Conservation (phyloP, 2,888 invertebrate species). For the Ophion costatus region DNA sequence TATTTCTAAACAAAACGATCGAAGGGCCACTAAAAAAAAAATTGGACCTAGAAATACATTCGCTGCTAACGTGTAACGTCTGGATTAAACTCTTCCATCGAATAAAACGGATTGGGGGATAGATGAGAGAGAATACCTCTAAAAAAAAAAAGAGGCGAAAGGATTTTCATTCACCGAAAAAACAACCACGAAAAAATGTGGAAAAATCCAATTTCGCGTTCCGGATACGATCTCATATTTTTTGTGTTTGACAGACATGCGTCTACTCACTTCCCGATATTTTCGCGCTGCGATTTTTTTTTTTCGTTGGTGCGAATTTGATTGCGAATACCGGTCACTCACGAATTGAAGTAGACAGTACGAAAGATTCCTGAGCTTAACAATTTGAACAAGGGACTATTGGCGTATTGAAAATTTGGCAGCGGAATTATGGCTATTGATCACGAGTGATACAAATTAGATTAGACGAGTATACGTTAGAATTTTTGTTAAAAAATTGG, state of each 20-base stretch:
- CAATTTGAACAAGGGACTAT: background rate
- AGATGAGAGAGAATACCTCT: background rate
- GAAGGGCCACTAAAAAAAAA: background rate
- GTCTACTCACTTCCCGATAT: background rate
- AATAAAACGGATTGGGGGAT: background rate
- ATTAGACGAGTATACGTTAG: background rate
- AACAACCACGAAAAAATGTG: slow-evolving; percentile 10
- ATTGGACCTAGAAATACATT: background rate
- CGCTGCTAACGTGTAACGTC: background rate
- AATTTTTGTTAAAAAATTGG: background rate
- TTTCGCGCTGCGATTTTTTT: background rate
- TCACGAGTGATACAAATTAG: background rate
- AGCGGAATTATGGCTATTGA: background rate
- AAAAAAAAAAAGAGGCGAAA: background rate
- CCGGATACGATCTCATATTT: background rate
- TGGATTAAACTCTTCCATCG: background rate
- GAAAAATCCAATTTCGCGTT: background rate
- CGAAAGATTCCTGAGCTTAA: background rate
- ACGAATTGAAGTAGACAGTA: background rate
- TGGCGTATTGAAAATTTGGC: background rate
- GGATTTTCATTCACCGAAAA: background rate
- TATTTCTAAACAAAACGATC: background rate
- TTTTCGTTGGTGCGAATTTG: background rate
- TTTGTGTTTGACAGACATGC: background rate
- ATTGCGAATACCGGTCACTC: background rate